Base-by-base conservation (phyloP, 2,888 invertebrate species). In the Xanthia togata region DNA sequence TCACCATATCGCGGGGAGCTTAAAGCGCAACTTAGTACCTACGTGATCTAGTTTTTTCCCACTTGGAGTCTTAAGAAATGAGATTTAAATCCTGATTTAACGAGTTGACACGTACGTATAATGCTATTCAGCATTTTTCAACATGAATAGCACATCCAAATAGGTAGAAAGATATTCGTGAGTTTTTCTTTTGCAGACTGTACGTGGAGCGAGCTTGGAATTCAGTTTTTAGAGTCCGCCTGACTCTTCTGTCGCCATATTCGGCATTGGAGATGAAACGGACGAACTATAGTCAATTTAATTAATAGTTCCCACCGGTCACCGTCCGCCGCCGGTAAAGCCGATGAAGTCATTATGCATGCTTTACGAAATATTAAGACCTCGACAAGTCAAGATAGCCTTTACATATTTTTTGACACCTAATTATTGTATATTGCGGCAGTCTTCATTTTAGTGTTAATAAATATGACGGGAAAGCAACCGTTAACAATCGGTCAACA, bases 301-400 rank as follows among this genome's bases (percentile, higher is more conserved):
- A 94, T 94, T 93, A 93, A 94, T 95, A 93, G 91, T 91, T 92
- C 88, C 90, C 91, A 91, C 85, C 89, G 88, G 85, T 89, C 90
- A 91, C 82, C 89, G 87, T 84, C 86, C 85, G 44, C 20, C 12
- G 87, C 85, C 89, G 79, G 83, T 89, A 85, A 84, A 88, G 84
- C 70, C 87, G 90, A 96, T 95, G 91, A 93, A 95, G 95, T 91
- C 93, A 95, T 96, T 94, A 95, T 90, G 88, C 89, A 93, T 92
- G 89, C 87, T 93, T n/a, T 91, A 91, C 89, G 88, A 93, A 94
- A 93, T 93, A 92, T 91, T 88, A 92, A 91, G 83, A 89, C 78
- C 79, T 82, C 73, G 62, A 70, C 73, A 79, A 76, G 81, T 75
- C 71, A 77, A 79, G 71, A 78, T 77, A 86, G 83, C 73, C 81